Percentiles rank a stretch among this genome's conserved stretches.
Conservation (phyloP, 2,113 vertebrate species). For the Pungitius pungitius region DNA sequence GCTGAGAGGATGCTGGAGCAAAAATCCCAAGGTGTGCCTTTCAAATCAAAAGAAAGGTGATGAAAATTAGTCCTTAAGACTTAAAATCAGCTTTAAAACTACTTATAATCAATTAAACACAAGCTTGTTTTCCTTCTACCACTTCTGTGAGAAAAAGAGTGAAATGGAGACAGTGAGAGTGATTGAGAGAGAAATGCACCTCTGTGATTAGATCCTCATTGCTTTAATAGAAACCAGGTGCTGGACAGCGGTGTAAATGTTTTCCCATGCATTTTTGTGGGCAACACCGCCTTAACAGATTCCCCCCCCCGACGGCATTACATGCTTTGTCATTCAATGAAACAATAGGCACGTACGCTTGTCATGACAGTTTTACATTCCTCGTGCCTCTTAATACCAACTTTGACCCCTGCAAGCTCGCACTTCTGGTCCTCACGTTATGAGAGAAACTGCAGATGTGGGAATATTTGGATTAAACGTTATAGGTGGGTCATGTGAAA, state of each 20-base stretch:
- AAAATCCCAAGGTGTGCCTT: conserved; percentile 13
- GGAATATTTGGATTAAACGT: conserved; percentile 13
- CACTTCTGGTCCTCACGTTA: conserved; percentile 15
- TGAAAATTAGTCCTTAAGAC: conserved; percentile 13
- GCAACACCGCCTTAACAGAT: conserved; percentile 61
- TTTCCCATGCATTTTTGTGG: conserved; percentile 82
- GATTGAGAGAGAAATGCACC: conserved; percentile 56
- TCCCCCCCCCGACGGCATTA: conserved; percentile 76
- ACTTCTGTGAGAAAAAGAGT: conserved; percentile 24
- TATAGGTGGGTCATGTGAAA: conserved; percentile 7
- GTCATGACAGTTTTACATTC: conserved; percentile 65
- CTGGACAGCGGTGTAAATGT: conserved; percentile 74
- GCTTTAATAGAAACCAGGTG: conserved; percentile 87
- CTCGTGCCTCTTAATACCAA: conserved; percentile 43
- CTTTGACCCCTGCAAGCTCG: conserved; percentile 31
- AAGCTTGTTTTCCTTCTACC: conserved; percentile 41
- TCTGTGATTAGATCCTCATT: conserved; percentile 79
- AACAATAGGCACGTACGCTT: conserved; percentile 75
- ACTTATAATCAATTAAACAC: conserved; percentile 46
- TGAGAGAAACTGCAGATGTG: conserved; percentile 9
- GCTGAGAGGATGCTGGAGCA: conserved; percentile 18
- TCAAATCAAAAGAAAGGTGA: conserved; percentile 19
- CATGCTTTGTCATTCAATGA: conserved; percentile 79
- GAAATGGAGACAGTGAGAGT: conserved; percentile 34
- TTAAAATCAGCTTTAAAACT: conserved; percentile 6